Evolutionary conservation across 2,797 vertebrate genomes (phyloP).

Genomic region (Acipenser oxyrinchus): DNA sequence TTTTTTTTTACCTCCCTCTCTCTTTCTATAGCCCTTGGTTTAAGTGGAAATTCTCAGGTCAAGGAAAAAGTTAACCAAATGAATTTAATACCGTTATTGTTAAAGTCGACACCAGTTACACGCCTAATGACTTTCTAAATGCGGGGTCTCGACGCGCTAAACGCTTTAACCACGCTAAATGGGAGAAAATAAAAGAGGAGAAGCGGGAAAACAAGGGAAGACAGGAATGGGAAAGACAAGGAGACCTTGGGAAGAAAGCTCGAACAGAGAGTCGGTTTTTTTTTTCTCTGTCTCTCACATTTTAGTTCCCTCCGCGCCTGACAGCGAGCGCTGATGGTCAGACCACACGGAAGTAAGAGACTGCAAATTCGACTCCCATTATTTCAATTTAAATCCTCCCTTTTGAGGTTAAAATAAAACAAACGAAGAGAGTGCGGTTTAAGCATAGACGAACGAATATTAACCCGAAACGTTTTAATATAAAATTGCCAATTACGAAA

Average conservation of each 20-base stretch:
- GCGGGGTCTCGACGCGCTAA: conserved; percentile 35
- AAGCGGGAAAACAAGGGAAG: conserved; percentile 26
- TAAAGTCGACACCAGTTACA: conserved; percentile 74
- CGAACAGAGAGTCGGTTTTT: conserved; percentile 13
- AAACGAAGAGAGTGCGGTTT: no score
- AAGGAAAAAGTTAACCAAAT: conserved; percentile 97
- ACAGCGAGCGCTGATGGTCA: conserved; percentile 9
- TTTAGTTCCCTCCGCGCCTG: conserved; percentile 12
- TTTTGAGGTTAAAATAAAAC: no score
- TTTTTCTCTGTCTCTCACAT: conserved; percentile 4
- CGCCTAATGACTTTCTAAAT: conserved; percentile 60
- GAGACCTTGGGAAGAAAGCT: conserved; percentile 24
- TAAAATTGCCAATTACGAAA: no score
- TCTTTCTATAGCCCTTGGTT: conserved; percentile 56
- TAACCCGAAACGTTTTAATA: no score
- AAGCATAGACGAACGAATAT: no score
- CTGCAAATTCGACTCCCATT: neutral
- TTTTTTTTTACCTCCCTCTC: conserved; percentile 33
- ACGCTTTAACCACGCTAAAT: conserved; percentile 35
- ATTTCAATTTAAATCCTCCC: no score
- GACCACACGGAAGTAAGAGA: conserved; percentile 11
- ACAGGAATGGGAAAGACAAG: conserved; percentile 18
- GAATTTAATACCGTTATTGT: conserved; percentile 80
- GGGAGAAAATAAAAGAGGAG: conserved; percentile 39
- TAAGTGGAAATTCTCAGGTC: conserved; percentile 91